Percentiles rank a stretch among this genome's conserved stretches.
These are phyloP conservation scores for Octopus sinensis DNA, from an alignment of 1,140 invertebrate species.

Conservation along the genomic window DNA sequence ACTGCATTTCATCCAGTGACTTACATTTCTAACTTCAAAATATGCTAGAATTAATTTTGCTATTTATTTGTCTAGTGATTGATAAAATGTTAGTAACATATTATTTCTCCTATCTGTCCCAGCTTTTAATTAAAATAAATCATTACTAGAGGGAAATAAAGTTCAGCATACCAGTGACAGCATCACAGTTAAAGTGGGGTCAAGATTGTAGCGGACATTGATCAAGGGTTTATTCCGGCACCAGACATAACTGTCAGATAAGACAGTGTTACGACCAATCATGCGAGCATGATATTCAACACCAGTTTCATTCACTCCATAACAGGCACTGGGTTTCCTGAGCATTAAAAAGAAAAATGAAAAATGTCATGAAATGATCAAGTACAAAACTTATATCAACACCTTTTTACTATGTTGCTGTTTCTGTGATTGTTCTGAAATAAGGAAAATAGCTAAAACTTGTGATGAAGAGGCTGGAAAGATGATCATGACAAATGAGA, in stretches of 20 bases:
- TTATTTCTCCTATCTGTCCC: too few species aligned
- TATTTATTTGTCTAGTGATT: too few species aligned
- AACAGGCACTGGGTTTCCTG: slow-evolving; percentile 29
- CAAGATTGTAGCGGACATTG: slow-evolving; percentile 33
- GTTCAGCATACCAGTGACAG: slow-evolving; percentile 42
- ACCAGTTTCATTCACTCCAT: slow-evolving; percentile 26
- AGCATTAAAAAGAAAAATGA: not conserved
- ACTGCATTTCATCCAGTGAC: too few species aligned
- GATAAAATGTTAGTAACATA: too few species aligned
- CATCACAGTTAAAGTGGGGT: slow-evolving; percentile 48
- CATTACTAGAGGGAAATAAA: not conserved
- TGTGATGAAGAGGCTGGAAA: too few species aligned
- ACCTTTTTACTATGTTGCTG: too few species aligned
- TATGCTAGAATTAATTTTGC: too few species aligned
- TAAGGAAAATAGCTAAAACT: slow-evolving; percentile 10
- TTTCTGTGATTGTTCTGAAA: not conserved
- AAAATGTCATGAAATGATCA: not conserved
- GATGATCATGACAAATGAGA: too few species aligned
- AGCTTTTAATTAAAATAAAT: too few species aligned
- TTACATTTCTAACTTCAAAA: too few species aligned
- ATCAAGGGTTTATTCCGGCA: slow-evolving; percentile 33
- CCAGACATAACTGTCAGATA: slow-evolving; percentile 14
- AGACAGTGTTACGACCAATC: slow-evolving; percentile 25
- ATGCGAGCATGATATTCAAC: slow-evolving; percentile 32
- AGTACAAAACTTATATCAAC: too few species aligned